Base-by-base conservation (phyloP, 2,888 invertebrate genomes). In the Lepidonotus clava region DNA sequence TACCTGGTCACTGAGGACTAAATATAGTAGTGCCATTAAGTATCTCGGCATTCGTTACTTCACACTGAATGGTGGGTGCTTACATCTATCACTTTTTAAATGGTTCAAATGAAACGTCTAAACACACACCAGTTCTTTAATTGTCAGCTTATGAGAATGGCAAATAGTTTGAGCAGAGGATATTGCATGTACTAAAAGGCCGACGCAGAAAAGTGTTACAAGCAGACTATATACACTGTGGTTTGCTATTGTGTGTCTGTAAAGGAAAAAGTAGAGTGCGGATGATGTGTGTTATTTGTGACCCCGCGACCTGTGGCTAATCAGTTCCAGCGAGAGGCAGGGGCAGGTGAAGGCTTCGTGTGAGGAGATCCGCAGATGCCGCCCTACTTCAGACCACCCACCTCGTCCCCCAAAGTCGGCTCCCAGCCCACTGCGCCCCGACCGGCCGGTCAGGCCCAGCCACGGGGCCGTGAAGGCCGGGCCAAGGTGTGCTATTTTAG, bases 271-370 rank as follows among this genome's bases (percentile, higher is more conserved):
- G 34, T 36, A 38, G 36, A 34, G 71, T 71, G 38, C 38, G 71
- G 36, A 71, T 34, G 71, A 34, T 71, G 71, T 38, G 71, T 38
- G 71, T 36, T 34, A 34, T 71, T 71, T 34, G 71, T 71, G 71
- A 38, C 71, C 71, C 71, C 71, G 46, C 38, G 71, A 71, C 71
- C 71, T 34, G 24, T 11, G 71, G 34, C 36, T 71, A 71, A 71
- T 71, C 71, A 71, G 71, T 71, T 36, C 36, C 71, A 71, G 71
- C 14, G 71, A 71, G 36, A n/a, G 71, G 71, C 34, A 71, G 71
- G 71, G 61, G 61, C 61, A 61, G 61, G 61, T 61, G 61, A 61
- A 61, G 61, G 61, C 61, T 11, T 28, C 24, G 61, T 61, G 61
- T n/a, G 61, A 18, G n/a, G 61, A 61, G 36, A 71, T 34, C 71